A percentile compares a stretch with the other conserved stretches of the same genome.
Evolutionary conservation across 2,797 vertebrate species (phyloP).

Genomic region (Rhadinocentrus ornatus): DNA sequence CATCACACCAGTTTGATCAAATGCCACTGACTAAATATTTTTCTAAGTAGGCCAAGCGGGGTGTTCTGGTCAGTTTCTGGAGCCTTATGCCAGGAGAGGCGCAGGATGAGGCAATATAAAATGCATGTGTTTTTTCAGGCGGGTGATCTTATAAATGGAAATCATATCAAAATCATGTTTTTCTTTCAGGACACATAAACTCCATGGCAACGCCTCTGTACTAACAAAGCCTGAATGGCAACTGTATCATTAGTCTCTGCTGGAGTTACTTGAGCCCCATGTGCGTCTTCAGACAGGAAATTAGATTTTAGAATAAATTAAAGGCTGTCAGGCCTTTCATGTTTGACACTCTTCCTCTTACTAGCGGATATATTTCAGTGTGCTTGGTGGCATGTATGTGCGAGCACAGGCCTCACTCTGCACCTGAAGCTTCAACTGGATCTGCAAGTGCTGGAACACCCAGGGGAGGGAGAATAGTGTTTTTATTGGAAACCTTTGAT

Average conservation of each 20-base stretch:
- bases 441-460: conserved; percentile 36
- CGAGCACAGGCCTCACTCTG: conserved; percentile 30
- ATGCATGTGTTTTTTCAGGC: conserved; percentile 36
- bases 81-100: conserved; percentile 14
- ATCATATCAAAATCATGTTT: conserved; percentile 59
- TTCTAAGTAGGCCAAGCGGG: conserved; percentile 23
- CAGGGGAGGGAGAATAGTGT: conserved; percentile 43
- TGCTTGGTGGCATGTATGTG: conserved; percentile 20
- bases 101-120: conserved; percentile 33
- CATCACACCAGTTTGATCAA: conserved; percentile 72
- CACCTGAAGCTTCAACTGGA: conserved; percentile 53
- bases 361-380: conserved; percentile 2
- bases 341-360: conserved; percentile 17
- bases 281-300: conserved; percentile 49
- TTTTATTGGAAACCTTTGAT: conserved; percentile 55
- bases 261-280: conserved; percentile 26
- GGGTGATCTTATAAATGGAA: conserved; percentile 49
- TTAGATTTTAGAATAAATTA: conserved; percentile 39
- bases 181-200: conserved; percentile 57
- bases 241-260: conserved; percentile 16
- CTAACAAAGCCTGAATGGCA: conserved; percentile 18
- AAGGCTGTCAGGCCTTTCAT: conserved; percentile 38
- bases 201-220: conserved; percentile 42
- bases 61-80: conserved; percentile 37
- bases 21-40: conserved; percentile 56